Evolutionary conservation across 92 coral and sea anemone genomes (phyloP), one percentile per base, ranked within the genome.

Genomic region (Montipora capitata): DNA sequence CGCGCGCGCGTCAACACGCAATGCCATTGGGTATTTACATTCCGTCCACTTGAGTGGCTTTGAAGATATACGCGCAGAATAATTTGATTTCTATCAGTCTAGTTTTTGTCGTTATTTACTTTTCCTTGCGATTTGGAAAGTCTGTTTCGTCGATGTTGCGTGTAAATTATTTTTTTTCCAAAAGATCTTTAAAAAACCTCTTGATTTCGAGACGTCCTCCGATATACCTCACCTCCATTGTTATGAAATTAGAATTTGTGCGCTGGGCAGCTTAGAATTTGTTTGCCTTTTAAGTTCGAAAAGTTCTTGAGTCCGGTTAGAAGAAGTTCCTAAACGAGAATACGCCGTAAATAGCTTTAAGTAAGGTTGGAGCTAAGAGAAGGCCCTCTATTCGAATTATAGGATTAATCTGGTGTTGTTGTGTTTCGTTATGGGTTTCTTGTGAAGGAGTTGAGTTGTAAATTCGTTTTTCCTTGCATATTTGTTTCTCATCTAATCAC

Each of bases 11-110:
- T 14, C 72, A 62, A 0, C 39, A 39, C 68, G 77, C 70, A 81
- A 11, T 54, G 61, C 10, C 67, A 67, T 40, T n/a, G 49, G 66
- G 76, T 80, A 80, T 80, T 80, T 80, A 80, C 73, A 3, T 80
- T 68, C 64, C 54, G 61, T 73, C 62, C 45, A 1, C 12, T 73
- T 17, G 41, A 73, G 74, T 10, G 61, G 6, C 59, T 9, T 16
- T 73, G 12, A 48, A 3, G 40, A 12, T 41, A 17, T 73, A 18
- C 17, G 38, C 51, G 74, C 74, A 40, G 14, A 48, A 0, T 10
- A 7, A 18, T 4, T 7, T 68, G 77, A 80, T 80, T 48, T 75
- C 54, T 81, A 81, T 81, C 77, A 38, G 40, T 16, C 18, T 40
- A 13, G 45, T 66, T 66, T 40, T 52, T 3, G 35, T 3, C 67